Evolutionary conservation across 1,140 invertebrate genomes (phyloP).

Genomic region (Agraylea sexmaculata): DNA sequence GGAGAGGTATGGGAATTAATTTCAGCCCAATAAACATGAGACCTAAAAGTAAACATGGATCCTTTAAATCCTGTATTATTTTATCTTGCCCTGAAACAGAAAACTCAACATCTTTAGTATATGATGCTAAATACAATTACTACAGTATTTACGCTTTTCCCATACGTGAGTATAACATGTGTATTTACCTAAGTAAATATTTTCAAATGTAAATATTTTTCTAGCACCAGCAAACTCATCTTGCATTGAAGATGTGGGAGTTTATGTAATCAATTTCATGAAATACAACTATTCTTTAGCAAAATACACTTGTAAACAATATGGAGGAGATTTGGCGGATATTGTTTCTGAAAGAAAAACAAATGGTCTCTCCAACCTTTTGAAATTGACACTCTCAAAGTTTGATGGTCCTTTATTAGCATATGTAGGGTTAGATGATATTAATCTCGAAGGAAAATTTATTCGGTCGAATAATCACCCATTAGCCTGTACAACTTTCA

Average conservation of each 20-base stretch:
- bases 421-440: slow-evolving; percentile 45
- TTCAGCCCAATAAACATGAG: slow-evolving; percentile 33
- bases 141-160: slow-evolving; percentile 44
- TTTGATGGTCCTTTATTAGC: too few species aligned
- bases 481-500: slow-evolving; percentile 44
- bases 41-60: slow-evolving; percentile 20
- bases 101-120: slow-evolving; percentile 36
- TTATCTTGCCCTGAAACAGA: slow-evolving; percentile 47
- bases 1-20: slow-evolving; percentile 50
- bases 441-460: slow-evolving; percentile 26
- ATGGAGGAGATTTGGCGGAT: slow-evolving; percentile 45
- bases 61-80: slow-evolving; percentile 38
- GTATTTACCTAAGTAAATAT: neutral
- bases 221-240: slow-evolving; percentile 38
- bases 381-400: slow-evolving; percentile 26
- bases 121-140: slow-evolving; percentile 44
- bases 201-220: slow-evolving; percentile 18
- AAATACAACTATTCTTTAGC: slow-evolving; percentile 45
- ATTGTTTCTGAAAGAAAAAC: slow-evolving; percentile 45
- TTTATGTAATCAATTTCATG: slow-evolving; percentile 41
- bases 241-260: slow-evolving; percentile 45
- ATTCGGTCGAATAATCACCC: slow-evolving; percentile 39
- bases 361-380: slow-evolving; percentile 37
- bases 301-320: slow-evolving; percentile 36
- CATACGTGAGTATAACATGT: slow-evolving; percentile 32